These are phyloP conservation scores for Electrophaes corylata DNA, from an alignment of 2,888 invertebrate species.

Conservation along the genomic window DNA sequence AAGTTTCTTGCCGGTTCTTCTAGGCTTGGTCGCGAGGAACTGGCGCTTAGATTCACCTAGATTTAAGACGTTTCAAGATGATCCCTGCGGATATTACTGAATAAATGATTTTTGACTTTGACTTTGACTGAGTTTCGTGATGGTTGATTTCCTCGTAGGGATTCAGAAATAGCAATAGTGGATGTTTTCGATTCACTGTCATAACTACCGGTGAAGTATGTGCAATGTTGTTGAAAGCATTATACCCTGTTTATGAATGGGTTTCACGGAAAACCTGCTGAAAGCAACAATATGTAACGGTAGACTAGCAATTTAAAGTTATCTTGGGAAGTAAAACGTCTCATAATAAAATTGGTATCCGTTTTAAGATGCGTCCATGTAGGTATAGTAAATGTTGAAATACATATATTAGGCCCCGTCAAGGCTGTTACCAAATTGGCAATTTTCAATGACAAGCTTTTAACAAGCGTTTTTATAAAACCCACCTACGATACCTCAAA, in stretches of 20 bases:
- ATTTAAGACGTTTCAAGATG: no score
- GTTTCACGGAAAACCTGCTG: constrained; percentile 2
- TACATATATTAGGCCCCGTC: constrained; percentile 6
- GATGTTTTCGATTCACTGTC: not conserved
- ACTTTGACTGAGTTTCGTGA: no score
- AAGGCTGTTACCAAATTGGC: constrained; percentile 24
- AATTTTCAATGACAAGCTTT: constrained; percentile 14
- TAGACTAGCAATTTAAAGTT: not conserved
- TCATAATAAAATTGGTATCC: not conserved
- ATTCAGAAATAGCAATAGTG: no score
- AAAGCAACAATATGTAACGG: not conserved
- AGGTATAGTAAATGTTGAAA: not conserved
- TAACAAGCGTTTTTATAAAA: not conserved
- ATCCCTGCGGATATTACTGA: no score
- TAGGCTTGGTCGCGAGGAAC: no score
- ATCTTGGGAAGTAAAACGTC: not conserved
- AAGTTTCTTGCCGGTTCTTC: no score
- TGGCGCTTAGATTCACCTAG: no score
- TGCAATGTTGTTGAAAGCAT: not conserved
- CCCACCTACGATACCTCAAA: not conserved
- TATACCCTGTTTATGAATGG: not conserved
- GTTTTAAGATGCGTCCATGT: not conserved
- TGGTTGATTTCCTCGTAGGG: no score
- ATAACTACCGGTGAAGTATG: not conserved
- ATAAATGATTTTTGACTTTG: no score